phyloP scores from a whole-genome alignment of 30 jellyfish, hydroid and myxozoan genomes.

The Hydractinia symbiolongicarpus region DNA sequence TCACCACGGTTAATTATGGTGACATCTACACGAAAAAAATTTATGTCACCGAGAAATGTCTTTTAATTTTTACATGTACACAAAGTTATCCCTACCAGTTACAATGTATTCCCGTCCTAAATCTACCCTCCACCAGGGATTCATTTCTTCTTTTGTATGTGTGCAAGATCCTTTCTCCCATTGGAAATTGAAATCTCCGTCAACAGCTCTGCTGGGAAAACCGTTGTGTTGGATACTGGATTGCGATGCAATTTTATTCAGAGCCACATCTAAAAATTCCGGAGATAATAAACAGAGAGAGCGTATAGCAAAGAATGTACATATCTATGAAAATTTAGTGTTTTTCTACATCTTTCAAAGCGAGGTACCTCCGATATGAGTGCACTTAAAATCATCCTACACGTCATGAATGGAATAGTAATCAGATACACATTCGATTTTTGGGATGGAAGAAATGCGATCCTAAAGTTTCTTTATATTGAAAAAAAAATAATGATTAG shows the following conservation, averaged over 20 bases:
- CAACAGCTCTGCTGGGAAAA: constrained; percentile 86
- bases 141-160: constrained; percentile 70
- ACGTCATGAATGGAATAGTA: no score
- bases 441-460: no score
- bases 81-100: constrained; percentile 49
- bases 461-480: no score
- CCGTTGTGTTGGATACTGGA: constrained; percentile 85
- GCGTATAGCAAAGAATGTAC: no score
- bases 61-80: not conserved
- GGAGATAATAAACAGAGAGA: no score
- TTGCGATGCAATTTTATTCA: constrained; percentile 70
- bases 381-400: no score
- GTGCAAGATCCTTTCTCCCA: constrained; percentile 85
- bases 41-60: no score
- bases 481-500: no score
- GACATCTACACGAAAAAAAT: constrained; percentile 42
- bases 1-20: constrained; percentile 95
- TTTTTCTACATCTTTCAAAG: no score
- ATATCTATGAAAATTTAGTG: no score
- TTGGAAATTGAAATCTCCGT: constrained; percentile 77
- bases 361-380: no score
- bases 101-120: constrained; percentile 86
- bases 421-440: no score
- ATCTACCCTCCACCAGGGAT: constrained; percentile 99
- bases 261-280: constrained; percentile 59